phyloP scores from a whole-genome alignment of 2,113 vertebrate genomes.

The Festucalex cinctus region DNA sequence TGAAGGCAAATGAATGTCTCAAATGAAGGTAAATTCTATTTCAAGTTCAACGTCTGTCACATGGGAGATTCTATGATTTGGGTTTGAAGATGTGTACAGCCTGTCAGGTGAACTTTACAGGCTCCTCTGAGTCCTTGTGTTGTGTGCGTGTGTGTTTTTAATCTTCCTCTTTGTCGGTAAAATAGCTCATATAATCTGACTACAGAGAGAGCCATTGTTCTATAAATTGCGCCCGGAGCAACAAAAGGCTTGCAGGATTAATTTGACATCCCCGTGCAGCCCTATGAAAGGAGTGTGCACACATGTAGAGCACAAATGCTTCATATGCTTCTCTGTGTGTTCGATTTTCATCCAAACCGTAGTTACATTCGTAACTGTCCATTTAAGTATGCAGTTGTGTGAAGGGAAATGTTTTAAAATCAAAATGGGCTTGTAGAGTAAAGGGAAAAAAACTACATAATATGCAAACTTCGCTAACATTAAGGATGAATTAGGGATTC shows the following conservation, averaged over 20 bases:
- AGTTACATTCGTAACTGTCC: too few species aligned
- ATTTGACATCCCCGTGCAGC: neutral
- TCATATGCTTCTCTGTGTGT: neutral
- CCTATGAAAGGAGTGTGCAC: neutral
- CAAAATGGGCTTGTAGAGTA: neutral
- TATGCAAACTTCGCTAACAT: too few species aligned
- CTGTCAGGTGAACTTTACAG: slow-evolving; percentile 35
- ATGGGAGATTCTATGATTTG: slow-evolving; percentile 53
- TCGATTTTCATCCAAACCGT: too few species aligned
- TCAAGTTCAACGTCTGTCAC: slow-evolving; percentile 45
- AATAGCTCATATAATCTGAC: slow-evolving; percentile 35
- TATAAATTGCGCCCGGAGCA: slow-evolving; percentile 13
- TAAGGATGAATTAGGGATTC: too few species aligned
- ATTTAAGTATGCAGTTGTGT: slow-evolving; percentile 2
- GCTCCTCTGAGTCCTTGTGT: slow-evolving; percentile 27
- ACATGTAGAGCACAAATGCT: neutral
- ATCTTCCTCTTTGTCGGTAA: slow-evolving; percentile 27
- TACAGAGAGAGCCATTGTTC: slow-evolving; percentile 25
- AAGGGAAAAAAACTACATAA: neutral
- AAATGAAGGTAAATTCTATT: slow-evolving; percentile 55
- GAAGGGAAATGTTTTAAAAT: slow-evolving; percentile 1
- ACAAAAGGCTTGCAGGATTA: slow-evolving; percentile 5
- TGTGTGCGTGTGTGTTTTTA: slow-evolving; percentile 12
- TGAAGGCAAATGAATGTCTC: too few species aligned
- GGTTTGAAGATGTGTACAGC: slow-evolving; percentile 37